Base-by-base conservation (phyloP, 2,888 invertebrate genomes). In the Drepana falcataria region DNA sequence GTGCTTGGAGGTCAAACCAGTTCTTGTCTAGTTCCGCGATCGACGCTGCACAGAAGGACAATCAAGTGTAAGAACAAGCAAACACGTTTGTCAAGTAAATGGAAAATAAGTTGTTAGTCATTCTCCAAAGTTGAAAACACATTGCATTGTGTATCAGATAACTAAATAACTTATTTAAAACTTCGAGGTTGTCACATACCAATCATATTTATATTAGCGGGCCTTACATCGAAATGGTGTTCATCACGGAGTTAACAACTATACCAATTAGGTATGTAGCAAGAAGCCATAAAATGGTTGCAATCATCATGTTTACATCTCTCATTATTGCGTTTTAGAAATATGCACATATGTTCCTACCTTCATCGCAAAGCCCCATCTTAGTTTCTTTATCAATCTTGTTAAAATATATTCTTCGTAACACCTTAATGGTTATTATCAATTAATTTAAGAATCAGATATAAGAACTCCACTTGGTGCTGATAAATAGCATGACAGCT, bases 331-430 rank as follows among this genome's bases (percentile, higher is more conserved):
- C 21, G 55, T 58, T 51, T 52, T 52, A 61, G 33, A 47, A 55
- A 58, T 69, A 66, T 54, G 63, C 59, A 59, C 54, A 53, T 56
- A 59, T 57, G 58, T 62, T 70, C 84, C 72, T 78, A 90, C 89
- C 90, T 75, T 89, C 89, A 62, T 90, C 87, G 61, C 90, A 88
- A 59, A 89, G 82, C 59, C 90, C 89, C 89, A 90, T 90, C 2
- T 51, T 66, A 58, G 53, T 54, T 35, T 6, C 33, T 33, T 34
- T 41, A 41, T 51, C 51, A 51, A 51, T 51, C 41, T 51, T 51
- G 51, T 51, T 21, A 34, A 33, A 34, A 33, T 40, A 40, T 33
- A 33, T 6, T 33, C 40, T 49, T 7, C 7, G 7, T 34, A 6
- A 34, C 6, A 51, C 33, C 3, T 40, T 9, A 44, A 40, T 40